These are phyloP conservation scores for Diglossa cyanea DNA, from an alignment of 2,797 vertebrate genomes.

Conservation along the genomic window DNA sequence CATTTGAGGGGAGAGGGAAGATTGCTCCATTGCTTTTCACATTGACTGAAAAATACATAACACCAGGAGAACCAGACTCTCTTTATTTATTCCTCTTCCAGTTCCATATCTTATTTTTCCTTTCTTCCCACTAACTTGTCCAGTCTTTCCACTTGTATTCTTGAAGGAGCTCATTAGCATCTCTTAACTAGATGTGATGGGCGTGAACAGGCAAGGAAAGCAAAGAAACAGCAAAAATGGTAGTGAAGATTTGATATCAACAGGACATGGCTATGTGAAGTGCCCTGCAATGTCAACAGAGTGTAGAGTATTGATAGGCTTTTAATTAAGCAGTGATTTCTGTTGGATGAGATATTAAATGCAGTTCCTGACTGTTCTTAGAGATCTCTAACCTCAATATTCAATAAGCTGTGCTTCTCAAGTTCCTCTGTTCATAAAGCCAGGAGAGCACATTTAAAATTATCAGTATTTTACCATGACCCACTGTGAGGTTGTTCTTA, in stretches of 20 bases:
- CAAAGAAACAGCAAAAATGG: not conserved
- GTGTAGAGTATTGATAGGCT: not conserved
- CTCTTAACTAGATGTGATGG: not conserved
- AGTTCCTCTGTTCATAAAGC: not conserved
- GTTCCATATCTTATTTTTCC: not conserved
- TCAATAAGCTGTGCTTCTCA: not conserved
- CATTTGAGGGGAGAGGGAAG: not conserved
- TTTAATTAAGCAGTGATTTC: slow-evolving; percentile 4
- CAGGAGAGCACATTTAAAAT: not conserved
- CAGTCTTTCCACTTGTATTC: not conserved
- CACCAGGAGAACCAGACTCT: not conserved
- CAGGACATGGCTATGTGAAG: not conserved
- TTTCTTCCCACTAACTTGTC: not conserved
- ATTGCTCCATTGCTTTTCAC: not conserved
- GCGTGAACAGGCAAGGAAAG: not conserved
- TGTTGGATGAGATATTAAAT: not conserved
- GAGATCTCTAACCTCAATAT: not conserved
- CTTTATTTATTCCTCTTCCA: not conserved
- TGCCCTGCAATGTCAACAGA: not conserved
- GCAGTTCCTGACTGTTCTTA: not conserved
- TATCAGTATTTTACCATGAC: not conserved
- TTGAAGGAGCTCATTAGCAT: slow-evolving; percentile 5
- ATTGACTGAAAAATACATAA: not conserved
- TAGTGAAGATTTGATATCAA: not conserved
- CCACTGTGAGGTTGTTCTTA: not conserved